phyloP scores from a whole-genome alignment of 2,888 invertebrate genomes.

The Caenorhabditis becei region DNA sequence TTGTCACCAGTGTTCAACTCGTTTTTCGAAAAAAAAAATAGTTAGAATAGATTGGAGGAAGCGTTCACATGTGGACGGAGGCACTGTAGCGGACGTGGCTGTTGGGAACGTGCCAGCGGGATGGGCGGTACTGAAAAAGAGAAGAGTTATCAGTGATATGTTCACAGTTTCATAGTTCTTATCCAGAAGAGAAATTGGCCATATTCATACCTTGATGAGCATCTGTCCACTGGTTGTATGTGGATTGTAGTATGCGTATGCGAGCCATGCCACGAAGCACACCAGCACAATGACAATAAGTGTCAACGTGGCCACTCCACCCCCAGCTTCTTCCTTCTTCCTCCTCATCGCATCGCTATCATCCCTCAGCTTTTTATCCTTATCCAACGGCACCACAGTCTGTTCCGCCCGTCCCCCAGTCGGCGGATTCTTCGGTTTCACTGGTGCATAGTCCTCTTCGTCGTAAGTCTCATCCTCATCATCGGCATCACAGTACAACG shows the following conservation, averaged over 20 bases:
- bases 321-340: slow-evolving; percentile 82
- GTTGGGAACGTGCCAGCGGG: slow-evolving; percentile 79
- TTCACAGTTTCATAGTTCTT: no score
- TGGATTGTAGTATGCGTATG: slow-evolving; percentile 96
- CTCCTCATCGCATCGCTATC: background rate
- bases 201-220: slow-evolving; percentile 97
- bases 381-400: slow-evolving; percentile 1
- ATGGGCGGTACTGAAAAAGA: slow-evolving; percentile 81
- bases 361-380: background rate
- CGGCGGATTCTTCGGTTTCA: slow-evolving; percentile 10
- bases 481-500: slow-evolving; percentile 65
- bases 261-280: slow-evolving; percentile 88
- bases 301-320: slow-evolving; percentile 81
- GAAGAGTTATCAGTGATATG: no score
- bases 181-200: no score
- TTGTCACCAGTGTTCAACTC: slow-evolving; percentile 42
- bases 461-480: slow-evolving; percentile 68
- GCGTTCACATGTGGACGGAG: slow-evolving; percentile 76
- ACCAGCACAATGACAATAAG: slow-evolving; percentile 87
- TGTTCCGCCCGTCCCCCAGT: background rate
- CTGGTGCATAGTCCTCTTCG: slow-evolving; percentile 35
- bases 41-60: background rate
- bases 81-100: slow-evolving; percentile 81
- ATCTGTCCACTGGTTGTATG: slow-evolving; percentile 96
- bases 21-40: background rate